Evolutionary conservation across 1,140 invertebrate species (phyloP), one percentile per base, ranked within the genome.

Genomic region (Bombus cullumanus): DNA sequence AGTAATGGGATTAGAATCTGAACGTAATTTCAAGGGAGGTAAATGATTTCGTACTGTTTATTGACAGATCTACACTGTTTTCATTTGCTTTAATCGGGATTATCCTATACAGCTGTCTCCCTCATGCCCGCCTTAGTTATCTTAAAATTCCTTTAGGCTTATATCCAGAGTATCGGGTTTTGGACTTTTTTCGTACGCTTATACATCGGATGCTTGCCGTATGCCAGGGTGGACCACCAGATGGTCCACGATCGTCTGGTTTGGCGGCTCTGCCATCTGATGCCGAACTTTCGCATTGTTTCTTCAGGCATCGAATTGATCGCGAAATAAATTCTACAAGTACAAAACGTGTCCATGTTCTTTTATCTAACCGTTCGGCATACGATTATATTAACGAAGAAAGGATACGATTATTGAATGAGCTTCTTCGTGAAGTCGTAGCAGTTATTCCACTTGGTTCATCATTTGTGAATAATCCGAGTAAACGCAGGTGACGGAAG

Each of bases 161-260:
- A 87, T 80, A 59, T 66, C 82, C 84, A 41, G 87, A 75, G 91
- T 93, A 93, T 94, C 93, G 62, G 72, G 86, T 90, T 90, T 90
- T 91, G 68, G 59, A 53, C 76, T 81, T 88, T 89, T 90, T 89
- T 88, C 84, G 74, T 81, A 75, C 71, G 87, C 83, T 84, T 86
- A 86, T 83, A 84, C 84, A 39, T 89, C 83, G 79, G 82, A 90
- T 91, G 91, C 90, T 92, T 62, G 86, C 93, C 92, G 93, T 93
- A 94, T 94, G 92, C 89, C 81, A 88, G 86, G 78, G 83, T 90
- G 92, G 92, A 94, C 92, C 93, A 94, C 89, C 93, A 94, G 94
- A 94, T 94, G 93, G 93, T 92, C 86, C 92, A 92, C 89, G 92
- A 83, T 90, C 86, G 88, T 92, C 90, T 83, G 85, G 77, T 85